Evolutionary conservation across 2,888 invertebrate species (phyloP), one percentile per base, ranked within the genome.

Genomic region (Scaptomyza tumidula): DNA sequence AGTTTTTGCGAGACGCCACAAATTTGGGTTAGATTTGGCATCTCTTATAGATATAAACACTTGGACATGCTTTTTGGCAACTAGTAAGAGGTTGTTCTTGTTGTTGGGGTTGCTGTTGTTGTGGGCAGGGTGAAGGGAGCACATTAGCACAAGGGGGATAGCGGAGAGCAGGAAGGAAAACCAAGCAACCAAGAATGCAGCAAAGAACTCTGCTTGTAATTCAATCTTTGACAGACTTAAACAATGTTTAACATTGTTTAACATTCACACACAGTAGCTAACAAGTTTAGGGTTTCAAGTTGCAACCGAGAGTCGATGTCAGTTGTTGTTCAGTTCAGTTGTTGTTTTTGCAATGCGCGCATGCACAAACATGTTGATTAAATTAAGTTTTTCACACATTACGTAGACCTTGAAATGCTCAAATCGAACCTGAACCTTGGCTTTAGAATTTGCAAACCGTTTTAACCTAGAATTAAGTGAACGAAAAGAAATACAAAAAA

Each of bases 211-310:
- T 49, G 54, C 24, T 52, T 11, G 44, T 49, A 49, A 52, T 33
- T 46, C 43, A 45, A 68, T 45, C 44, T 19, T 48, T 57, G 48
- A 41, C 50, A 39, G 64, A 58, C 59, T 53, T 33, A 41, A 64
- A 64, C 76, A 74, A 61, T 55, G 33, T 44, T 54, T 27, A 70
- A 74, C 63, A 70, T 66, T 77, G 78, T 63, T 58, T 60, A 69
- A 64, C 59, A 66, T 72, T 77, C 75, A 72, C 81, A 81, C 60
- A 82, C 82, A 77, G 82, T 78, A 81, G 81, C 83, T 72, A 85
- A 61, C 83, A 82, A 77, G 81, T 75, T 79, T 75, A 69, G 77
- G 80, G 75, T 77, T 70, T 71, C 71, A 56, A 66, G 80, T 78
- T 69, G 64, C 60, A 50, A 43, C 60, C 6, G 50, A 73, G 81